Conservation (phyloP, 2,113 vertebrate genomes). For the Ondatra zibethicus region DNA sequence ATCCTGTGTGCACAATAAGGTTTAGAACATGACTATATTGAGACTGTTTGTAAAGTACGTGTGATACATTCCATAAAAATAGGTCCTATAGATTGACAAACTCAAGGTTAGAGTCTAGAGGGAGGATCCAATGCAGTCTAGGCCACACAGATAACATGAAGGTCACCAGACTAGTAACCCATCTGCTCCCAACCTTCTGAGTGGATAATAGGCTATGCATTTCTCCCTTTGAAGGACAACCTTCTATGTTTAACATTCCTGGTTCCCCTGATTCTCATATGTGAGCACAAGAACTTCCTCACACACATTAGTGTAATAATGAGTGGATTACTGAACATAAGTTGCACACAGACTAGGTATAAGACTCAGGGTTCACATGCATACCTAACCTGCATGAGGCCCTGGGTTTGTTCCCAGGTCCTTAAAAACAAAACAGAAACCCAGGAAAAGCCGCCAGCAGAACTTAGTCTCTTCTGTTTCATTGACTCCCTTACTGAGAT, state of each 20-base stretch:
- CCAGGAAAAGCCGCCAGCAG: neutral
- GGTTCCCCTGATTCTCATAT: neutral
- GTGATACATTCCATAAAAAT: neutral
- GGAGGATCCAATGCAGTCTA: neutral
- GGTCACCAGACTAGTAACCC: neutral
- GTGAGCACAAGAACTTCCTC: neutral
- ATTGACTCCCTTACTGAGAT: neutral
- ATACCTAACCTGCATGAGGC: neutral
- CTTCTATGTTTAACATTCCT: neutral
- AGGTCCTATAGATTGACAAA: neutral
- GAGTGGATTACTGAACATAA: neutral
- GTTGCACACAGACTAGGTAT: neutral
- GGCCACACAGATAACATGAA: neutral
- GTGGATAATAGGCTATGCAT: neutral
- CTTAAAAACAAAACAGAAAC: neutral
- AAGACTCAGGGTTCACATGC: neutral
- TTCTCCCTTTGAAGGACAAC: neutral
- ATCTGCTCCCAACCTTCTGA: neutral
- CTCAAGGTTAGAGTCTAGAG: neutral
- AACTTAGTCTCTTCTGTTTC: neutral
- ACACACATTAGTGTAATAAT: neutral
- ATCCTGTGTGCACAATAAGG: neutral
- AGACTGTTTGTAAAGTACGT: neutral
- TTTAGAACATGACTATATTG: neutral
- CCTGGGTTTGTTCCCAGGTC: neutral